These are phyloP conservation scores for Gulo gulo DNA, from an alignment of 2,113 vertebrate genomes.

Conservation along the genomic window DNA sequence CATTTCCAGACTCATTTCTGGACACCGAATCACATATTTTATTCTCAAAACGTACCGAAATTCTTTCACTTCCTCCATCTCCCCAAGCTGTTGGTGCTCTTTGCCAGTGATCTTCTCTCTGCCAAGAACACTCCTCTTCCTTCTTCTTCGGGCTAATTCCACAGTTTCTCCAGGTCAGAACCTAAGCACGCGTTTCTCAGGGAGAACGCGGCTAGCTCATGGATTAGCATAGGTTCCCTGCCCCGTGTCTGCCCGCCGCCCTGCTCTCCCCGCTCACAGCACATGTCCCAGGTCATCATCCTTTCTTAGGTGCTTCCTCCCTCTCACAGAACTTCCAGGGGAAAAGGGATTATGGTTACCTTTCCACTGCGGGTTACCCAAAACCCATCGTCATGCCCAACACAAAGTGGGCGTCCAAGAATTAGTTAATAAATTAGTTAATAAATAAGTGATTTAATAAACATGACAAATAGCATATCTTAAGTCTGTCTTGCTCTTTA, in stretches of 20 bases:
- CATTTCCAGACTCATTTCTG: not conserved
- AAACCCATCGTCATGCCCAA: not conserved
- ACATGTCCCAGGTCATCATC: not conserved
- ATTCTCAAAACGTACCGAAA: not conserved
- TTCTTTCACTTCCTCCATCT: not conserved
- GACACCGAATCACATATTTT: not conserved
- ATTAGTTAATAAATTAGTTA: not conserved
- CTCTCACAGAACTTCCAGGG: not conserved
- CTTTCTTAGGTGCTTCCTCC: not conserved
- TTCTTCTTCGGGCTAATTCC: not conserved
- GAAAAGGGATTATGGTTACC: not conserved
- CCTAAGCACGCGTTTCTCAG: not conserved
- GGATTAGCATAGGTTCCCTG: not conserved
- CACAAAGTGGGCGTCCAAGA: not conserved
- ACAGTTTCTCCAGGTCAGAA: not conserved
- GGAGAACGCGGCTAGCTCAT: not conserved
- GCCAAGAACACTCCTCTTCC: not conserved
- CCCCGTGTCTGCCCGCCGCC: accelerated
- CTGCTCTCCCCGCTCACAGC: too few species aligned
- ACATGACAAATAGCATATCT: not conserved
- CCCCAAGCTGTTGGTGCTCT: not conserved
- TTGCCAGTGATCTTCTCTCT: not conserved
- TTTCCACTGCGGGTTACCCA: not conserved
- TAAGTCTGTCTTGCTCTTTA: not conserved
- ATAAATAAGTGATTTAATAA: not conserved